Conservation (phyloP, 1,140 invertebrate species). For the Radopholus similis region DNA sequence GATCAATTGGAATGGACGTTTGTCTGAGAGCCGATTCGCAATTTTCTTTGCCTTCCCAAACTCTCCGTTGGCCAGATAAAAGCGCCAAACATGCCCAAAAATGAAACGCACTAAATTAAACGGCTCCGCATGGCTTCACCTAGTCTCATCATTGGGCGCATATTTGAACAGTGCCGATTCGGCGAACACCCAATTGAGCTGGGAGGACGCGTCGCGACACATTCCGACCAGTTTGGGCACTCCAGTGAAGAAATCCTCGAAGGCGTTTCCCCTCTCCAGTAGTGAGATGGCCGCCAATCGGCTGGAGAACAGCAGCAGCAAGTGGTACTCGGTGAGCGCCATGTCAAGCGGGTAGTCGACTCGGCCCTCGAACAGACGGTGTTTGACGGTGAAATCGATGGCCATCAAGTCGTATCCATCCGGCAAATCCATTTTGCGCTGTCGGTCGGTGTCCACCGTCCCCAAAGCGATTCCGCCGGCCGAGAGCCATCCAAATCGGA, state of each 20-base stretch:
- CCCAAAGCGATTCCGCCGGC: conserved; percentile 27
- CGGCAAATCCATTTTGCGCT: not conserved
- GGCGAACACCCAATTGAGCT: conserved; percentile 36
- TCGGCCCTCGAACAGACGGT: conserved; percentile 31
- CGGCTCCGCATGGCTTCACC: conserved; percentile 4
- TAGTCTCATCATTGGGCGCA: conserved; percentile 31
- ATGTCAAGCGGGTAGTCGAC: conserved; percentile 33
- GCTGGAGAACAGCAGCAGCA: conserved; percentile 24
- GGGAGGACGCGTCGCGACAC: conserved; percentile 34
- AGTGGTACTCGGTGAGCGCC: conserved; percentile 36
- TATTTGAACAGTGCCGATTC: conserved; percentile 35
- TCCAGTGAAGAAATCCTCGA: conserved; percentile 33
- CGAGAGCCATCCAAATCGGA: conserved; percentile 29
- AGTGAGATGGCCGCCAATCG: conserved; percentile 35
- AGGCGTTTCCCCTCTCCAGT: conserved; percentile 27
- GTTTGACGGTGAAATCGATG: conserved; percentile 11
- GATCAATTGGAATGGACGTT: conserved; percentile 37
- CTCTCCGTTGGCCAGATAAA: conserved; percentile 31
- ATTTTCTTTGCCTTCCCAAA: conserved; percentile 37
- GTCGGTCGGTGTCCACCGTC: conserved; percentile 10
- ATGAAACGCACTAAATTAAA: not conserved
- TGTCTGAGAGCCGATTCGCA: conserved; percentile 33
- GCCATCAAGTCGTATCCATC: conserved; percentile 30
- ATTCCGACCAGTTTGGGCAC: conserved; percentile 33
- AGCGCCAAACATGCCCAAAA: conserved; percentile 39